A percentile compares a stretch with the other conserved stretches of the same genome.
phyloP scores from a whole-genome alignment of 2,113 vertebrate species.

The Lycaon pictus region DNA sequence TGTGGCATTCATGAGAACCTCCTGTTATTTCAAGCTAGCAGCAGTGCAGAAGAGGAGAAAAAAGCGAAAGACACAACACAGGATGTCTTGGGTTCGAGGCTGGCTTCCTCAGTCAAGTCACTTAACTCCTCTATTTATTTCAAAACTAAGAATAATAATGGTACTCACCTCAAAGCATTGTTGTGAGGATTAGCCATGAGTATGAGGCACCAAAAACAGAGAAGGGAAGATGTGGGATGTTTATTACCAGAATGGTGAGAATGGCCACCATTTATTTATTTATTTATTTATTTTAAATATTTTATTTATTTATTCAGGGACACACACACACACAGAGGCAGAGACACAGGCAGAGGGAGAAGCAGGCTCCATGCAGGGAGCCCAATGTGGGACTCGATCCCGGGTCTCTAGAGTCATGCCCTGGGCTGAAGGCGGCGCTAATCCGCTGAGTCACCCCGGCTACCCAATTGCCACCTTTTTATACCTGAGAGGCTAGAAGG shows the following conservation, averaged over 20 bases:
- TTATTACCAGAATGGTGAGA: background rate
- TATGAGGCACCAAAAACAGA: background rate
- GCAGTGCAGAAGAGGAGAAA: background rate
- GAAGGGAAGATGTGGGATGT: background rate
- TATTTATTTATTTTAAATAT: no score
- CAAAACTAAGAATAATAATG: background rate
- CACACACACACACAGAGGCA: no score
- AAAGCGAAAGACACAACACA: background rate
- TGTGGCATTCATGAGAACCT: background rate
- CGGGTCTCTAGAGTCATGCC: no score
- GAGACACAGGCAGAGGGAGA: no score
- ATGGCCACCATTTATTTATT: background rate
- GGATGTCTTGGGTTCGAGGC: background rate
- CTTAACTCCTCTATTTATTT: background rate
- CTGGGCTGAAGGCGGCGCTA: no score
- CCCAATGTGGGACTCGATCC: no score
- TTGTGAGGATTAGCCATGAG: background rate
- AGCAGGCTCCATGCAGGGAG: no score
- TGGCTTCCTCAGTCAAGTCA: background rate
- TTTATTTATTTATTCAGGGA: no score
- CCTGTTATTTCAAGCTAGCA: background rate
- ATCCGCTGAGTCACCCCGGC: no score
- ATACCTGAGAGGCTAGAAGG: background rate
- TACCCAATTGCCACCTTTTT: background rate
- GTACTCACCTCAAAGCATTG: background rate